These are phyloP conservation scores for Halcyon chelicuti DNA, from an alignment of 2,797 vertebrate genomes.

Conservation along the genomic window DNA sequence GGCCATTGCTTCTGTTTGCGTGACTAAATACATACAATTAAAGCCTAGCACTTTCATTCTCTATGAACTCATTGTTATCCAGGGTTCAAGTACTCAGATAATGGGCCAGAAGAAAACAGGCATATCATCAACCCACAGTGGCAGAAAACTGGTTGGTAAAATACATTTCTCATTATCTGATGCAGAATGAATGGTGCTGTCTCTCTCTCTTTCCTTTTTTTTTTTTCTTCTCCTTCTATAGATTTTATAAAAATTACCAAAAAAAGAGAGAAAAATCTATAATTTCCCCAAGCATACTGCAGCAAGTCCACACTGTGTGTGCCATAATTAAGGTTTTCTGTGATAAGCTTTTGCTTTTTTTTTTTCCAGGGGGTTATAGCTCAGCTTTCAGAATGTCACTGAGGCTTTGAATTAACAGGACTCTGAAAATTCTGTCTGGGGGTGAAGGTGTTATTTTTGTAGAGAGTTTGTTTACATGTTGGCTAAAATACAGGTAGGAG, in stretches of 20 bases:
- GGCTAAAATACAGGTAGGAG: neutral
- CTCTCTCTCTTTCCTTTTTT: no score
- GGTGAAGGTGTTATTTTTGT: neutral
- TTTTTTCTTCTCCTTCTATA: neutral
- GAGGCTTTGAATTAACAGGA: neutral
- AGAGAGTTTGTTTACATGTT: neutral
- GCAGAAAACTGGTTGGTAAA: constrained; percentile 87
- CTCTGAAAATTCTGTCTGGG: neutral
- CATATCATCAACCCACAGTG: constrained; percentile 83
- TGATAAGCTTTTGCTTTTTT: constrained; percentile 31
- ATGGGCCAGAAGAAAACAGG: constrained; percentile 94
- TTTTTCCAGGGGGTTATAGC: neutral
- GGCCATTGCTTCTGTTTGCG: constrained; percentile 99
- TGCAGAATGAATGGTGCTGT: constrained; percentile 78
- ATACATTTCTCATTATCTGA: constrained; percentile 92
- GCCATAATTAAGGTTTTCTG: constrained; percentile 57
- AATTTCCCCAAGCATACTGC: constrained; percentile 20
- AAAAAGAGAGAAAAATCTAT: neutral
- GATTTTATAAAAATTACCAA: constrained; percentile 49
- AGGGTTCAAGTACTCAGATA: constrained; percentile 99
- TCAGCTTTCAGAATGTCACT: constrained; percentile 5
- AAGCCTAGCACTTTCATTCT: constrained; percentile 96
- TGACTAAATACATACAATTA: constrained; percentile 99
- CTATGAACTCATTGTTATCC: constrained; percentile 98
- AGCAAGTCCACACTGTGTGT: neutral